Evolutionary conservation across 2,888 invertebrate genomes (phyloP).

Genomic region (Catocala sponsa): DNA sequence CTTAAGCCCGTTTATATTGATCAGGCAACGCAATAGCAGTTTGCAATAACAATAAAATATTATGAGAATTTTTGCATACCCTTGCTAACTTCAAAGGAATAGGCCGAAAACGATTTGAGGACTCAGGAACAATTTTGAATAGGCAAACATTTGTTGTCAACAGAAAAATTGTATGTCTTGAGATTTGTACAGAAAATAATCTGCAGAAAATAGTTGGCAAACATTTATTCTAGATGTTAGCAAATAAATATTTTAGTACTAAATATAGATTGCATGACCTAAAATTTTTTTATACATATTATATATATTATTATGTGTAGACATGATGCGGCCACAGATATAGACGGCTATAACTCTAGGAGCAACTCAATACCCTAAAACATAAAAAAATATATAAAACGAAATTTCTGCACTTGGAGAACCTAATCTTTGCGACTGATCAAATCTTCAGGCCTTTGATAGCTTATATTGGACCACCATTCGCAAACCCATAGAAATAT

Average conservation of each 20-base stretch:
- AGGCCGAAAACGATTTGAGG: conserved; percentile 38
- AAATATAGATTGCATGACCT: not conserved
- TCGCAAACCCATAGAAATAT: conserved; percentile 53
- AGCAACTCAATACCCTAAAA: conserved; percentile 19
- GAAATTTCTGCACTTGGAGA: conserved; percentile 6
- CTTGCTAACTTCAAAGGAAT: conserved; percentile 34
- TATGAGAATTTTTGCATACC: conserved; percentile 54
- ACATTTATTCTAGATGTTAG: not conserved
- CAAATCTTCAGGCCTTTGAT: conserved; percentile 30
- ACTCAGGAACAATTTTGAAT: conserved; percentile 16
- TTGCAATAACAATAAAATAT: conserved; percentile 62
- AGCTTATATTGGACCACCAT: conserved; percentile 40
- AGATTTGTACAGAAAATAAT: conserved; percentile 3
- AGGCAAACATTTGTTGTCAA: conserved; percentile 21
- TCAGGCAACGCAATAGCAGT: conserved; percentile 39
- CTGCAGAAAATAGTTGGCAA: not conserved
- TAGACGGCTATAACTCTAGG: conserved; percentile 4
- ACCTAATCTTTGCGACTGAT: conserved; percentile 35
- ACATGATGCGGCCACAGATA: not conserved
- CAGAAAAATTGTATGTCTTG: conserved; percentile 15
- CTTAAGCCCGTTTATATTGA: conserved; percentile 26
- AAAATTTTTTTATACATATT: not conserved
- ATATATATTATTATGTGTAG: not conserved
- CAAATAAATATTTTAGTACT: not conserved
- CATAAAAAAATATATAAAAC: conserved; percentile 23